These are phyloP conservation scores for Lydus trimaculatus DNA, from an alignment of 2,888 invertebrate species.

Conservation along the genomic window DNA sequence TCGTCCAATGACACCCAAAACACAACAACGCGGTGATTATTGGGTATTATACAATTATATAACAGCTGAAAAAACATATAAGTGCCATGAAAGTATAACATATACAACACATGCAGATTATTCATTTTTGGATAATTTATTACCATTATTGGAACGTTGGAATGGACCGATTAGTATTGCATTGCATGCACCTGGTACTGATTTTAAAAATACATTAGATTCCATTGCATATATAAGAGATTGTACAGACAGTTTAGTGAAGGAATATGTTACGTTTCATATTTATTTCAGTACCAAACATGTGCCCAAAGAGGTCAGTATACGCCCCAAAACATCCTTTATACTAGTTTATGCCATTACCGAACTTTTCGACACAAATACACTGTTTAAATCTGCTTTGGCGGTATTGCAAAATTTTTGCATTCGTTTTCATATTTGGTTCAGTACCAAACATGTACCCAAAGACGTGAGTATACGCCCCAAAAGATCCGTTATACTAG, in stretches of 20 bases:
- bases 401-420: too few species aligned
- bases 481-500: too few species aligned
- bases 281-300: constrained; percentile 88
- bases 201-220: constrained; percentile 78
- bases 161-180: constrained; percentile 87
- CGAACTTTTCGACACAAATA: too few species aligned
- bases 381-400: too few species aligned
- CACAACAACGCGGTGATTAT: constrained; percentile 65
- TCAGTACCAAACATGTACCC: too few species aligned
- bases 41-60: constrained; percentile 92
- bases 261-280: constrained; percentile 86
- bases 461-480: too few species aligned
- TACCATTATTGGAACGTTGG: constrained; percentile 86
- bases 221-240: constrained; percentile 83
- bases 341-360: too few species aligned
- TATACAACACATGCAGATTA: constrained; percentile 93
- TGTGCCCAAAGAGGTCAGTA: constrained; percentile 73
- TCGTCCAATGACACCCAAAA: constrained; percentile 53
- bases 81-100: constrained; percentile 86
- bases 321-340: not conserved
- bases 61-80: constrained; percentile 69
- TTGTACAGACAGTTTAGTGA: constrained; percentile 74
- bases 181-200: constrained; percentile 85
- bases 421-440: too few species aligned
- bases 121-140: constrained; percentile 89